phyloP scores from a whole-genome alignment of 2,888 invertebrate genomes.

The Baccha elongata region DNA sequence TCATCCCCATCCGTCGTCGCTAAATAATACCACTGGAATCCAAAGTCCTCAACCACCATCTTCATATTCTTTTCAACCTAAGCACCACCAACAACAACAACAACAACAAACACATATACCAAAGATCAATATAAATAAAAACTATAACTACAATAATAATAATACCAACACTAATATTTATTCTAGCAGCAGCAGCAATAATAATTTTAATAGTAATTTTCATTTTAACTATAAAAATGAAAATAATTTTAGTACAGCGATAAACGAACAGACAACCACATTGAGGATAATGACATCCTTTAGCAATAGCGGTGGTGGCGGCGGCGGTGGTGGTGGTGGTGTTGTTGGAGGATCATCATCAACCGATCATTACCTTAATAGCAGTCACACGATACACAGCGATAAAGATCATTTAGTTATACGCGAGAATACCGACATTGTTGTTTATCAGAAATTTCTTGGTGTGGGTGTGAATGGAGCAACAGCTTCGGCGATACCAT shows the following conservation, averaged over 20 bases:
- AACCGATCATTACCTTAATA: constrained; percentile 75
- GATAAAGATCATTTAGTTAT: constrained; percentile 79
- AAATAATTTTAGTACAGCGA: constrained; percentile 62
- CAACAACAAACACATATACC: constrained; percentile 66
- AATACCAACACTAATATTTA: constrained; percentile 69
- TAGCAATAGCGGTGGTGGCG: constrained; percentile 46
- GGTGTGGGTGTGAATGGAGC: constrained; percentile 54
- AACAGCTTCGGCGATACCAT: constrained; percentile 76
- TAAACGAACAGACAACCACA: constrained; percentile 69
- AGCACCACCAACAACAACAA: constrained; percentile 10
- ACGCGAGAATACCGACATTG: constrained; percentile 80
- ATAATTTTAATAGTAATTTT: constrained; percentile 70
- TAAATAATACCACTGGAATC: constrained; percentile 13
- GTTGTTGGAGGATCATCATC: constrained; percentile 55
- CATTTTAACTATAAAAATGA: constrained; percentile 70
- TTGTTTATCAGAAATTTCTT: constrained; percentile 78
- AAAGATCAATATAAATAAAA: constrained; percentile 67
- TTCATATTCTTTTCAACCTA: constrained; percentile 25
- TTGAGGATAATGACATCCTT: constrained; percentile 71
- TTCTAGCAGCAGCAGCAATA: constrained; percentile 56
- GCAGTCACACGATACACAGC: constrained; percentile 75
- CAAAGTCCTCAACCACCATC: constrained; percentile 20
- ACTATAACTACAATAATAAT: constrained; percentile 55
- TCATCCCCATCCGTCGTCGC: constrained; percentile 25
- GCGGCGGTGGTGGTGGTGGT: constrained; percentile 58